Base-by-base conservation (phyloP, 1,140 invertebrate species). In the Grapholita molesta region DNA sequence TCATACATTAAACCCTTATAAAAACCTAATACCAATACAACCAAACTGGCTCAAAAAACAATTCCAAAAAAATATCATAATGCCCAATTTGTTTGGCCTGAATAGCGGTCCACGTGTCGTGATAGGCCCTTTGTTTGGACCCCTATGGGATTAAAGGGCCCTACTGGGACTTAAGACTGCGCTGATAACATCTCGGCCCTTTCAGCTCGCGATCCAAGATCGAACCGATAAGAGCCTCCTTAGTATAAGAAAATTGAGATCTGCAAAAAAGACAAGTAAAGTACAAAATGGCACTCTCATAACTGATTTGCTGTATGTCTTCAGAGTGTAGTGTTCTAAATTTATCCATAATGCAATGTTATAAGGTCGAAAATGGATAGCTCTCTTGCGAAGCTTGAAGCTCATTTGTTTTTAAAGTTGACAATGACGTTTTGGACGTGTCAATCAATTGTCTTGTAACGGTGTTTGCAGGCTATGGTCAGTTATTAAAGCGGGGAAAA, bases 161-260 rank as follows among this genome's bases (percentile, higher is more conserved):
- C 66, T 21, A 25, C 32, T 12, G 64, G 64, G 30, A n/a, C 64
- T 28, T 61, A 61, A 61, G 55, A 28, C 25, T 72, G 55, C 35
- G 28, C 77, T 75, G 86, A 88, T 88, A 88, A 87, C 74, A 83
- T 86, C 84, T 76, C 70, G 69, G 76, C 25, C 76, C 77, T 79
- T 83, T 61, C 53, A 24, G 21, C 24, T 78, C 77, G 83, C 72
- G 75, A 72, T 35, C 69, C 48, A 70, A 82, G 82, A 88, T 85
- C 52, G 32, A 28, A 42, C 74, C 35, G 86, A 88, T 88, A 85
- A 86, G 77, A 65, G 69, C 76, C 61, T 70, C 24, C 25, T 55
- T 64, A 74, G 74, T 77, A 76, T 66, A 61, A 68, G 67, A 73
- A 74, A 76, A 79, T 79, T 77, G 76, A 74, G 72, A 48, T 42